Base-by-base conservation (phyloP, 2,888 invertebrate genomes). In the Perdita meconis region DNA sequence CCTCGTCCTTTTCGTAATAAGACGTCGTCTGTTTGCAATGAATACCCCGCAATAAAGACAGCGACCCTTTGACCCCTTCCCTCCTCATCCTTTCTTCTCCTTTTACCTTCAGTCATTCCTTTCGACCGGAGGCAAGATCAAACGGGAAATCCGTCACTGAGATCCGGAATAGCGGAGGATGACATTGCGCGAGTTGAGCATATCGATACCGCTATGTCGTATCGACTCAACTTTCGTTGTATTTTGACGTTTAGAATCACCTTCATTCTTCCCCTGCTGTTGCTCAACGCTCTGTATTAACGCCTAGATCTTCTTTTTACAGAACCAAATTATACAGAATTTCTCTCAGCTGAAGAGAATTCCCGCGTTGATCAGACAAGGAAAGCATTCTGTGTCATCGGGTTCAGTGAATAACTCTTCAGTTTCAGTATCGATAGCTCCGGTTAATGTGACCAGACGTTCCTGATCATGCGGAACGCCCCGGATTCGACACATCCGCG, bases 21-120 rank as follows among this genome's bases (percentile, higher is more conserved):
- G 86, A 87, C 78, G 80, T 83, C 78, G 81, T 78, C 74, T 82
- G 86, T 87, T 88, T 86, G 84, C 83, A 63, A 75, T 79, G 56
- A 73, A 70, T 76, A 61, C 69, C 65, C 50, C 69, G 50, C 69
- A 70, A 86, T 83, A 79, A 84, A 79, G 78, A 71, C 51, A 64
- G 60, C 44, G 66, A 26, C 56, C 63, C 70, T 53, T 69, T 64
- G 42, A 19, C 51, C 55, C 56, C 50, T 80, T 77, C 64, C 56
- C 59, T 53, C 50, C 42, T n/a, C 24, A 34, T 13, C 42, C 4
- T n/a, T 26, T 1, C 2, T 24, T 42, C 53, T 13, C 8, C 16
- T 26, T 13, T 30, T 13, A n/a, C n/a, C n/a, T n/a, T n/a, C n/a
- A n/a, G n/a, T n/a, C n/a, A n/a, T n/a, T 19, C 59, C 3, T 22